Evolutionary conservation across 2,113 vertebrate genomes (phyloP).

Genomic region (Hemiprocne comata): DNA sequence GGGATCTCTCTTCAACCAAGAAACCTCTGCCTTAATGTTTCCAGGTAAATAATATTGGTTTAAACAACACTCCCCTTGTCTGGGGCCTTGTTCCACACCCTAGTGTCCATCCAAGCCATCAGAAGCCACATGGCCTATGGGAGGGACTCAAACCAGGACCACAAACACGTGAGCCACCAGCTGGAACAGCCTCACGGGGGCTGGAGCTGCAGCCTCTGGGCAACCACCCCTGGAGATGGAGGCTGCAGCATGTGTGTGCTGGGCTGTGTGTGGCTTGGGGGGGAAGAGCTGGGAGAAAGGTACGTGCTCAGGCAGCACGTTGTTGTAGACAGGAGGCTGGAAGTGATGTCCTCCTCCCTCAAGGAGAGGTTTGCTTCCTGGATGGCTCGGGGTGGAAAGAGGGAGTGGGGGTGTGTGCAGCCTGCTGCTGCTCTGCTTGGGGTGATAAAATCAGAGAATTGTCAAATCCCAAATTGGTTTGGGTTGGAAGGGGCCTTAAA

Average conservation of each 20-base stretch:
- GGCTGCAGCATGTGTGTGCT: rapidly evolving
- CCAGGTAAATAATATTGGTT: background rate
- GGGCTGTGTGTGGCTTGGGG: background rate
- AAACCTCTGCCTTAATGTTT: background rate
- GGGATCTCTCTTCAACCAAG: background rate
- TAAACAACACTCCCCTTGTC: background rate
- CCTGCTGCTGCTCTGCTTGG: background rate
- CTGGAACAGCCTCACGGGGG: background rate
- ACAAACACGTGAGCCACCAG: no score
- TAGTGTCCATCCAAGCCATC: background rate
- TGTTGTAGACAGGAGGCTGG: background rate
- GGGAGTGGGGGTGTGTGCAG: background rate
- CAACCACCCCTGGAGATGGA: background rate
- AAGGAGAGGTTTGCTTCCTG: background rate
- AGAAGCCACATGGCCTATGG: background rate
- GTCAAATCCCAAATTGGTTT: no score
- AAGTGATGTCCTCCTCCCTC: background rate
- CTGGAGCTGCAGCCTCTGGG: background rate
- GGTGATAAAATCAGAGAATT: background rate
- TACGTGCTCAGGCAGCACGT: background rate
- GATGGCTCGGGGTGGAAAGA: rapidly evolving
- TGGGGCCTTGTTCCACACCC: background rate
- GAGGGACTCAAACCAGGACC: no score
- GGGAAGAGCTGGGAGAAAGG: background rate
- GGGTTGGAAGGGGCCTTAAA: no score